phyloP scores from a whole-genome alignment of 2,888 invertebrate genomes.

The Dryadula phaetusa region DNA sequence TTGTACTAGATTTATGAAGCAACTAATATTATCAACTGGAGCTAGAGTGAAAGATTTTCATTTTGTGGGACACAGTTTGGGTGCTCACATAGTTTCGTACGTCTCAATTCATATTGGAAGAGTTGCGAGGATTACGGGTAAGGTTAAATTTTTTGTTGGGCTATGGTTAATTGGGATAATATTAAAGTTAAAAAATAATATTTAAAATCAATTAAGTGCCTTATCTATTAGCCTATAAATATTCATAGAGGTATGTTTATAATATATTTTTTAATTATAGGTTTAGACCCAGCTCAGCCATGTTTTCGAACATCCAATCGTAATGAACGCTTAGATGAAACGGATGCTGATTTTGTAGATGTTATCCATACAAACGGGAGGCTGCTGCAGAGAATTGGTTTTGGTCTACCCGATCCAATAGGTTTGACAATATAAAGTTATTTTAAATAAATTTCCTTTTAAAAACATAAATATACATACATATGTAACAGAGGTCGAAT shows the following conservation, averaged over 20 bases:
- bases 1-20: constrained; percentile 72
- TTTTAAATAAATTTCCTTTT: not conserved
- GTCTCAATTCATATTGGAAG: constrained; percentile 78
- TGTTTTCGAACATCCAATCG: constrained; percentile 79
- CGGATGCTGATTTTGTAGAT: constrained; percentile 86
- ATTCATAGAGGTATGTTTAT: too few species aligned
- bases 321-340: constrained; percentile 78
- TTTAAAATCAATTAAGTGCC: too few species aligned
- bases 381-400: constrained; percentile 79
- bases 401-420: constrained; percentile 83
- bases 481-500: too few species aligned
- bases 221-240: too few species aligned
- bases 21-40: constrained; percentile 70
- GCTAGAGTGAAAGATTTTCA: constrained; percentile 73
- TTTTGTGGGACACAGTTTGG: constrained; percentile 86
- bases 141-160: constrained; percentile 28
- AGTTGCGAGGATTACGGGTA: constrained; percentile 81
- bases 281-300: constrained; percentile 87
- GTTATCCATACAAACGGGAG: constrained; percentile 86
- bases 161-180: too few species aligned
- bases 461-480: too few species aligned
- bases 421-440: constrained; percentile 71
- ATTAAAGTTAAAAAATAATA: not conserved
- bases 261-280: constrained; percentile 52
- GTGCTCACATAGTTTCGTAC: constrained; percentile 85